These are phyloP conservation scores for Trachurus trachurus DNA, from an alignment of 2,797 vertebrate genomes.

Conservation along the genomic window DNA sequence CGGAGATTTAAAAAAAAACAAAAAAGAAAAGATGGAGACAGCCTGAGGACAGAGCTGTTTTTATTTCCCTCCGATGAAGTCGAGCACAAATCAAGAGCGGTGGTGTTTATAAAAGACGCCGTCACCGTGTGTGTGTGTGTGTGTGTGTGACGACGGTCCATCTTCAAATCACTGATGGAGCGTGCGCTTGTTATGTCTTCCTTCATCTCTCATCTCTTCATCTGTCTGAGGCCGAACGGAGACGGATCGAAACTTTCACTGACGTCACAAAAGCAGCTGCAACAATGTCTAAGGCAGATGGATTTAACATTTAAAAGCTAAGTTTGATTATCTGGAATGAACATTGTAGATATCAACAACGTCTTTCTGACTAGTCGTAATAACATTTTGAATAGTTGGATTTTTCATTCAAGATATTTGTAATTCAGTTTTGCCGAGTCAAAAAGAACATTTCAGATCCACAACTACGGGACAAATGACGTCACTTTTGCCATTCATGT, in stretches of 20 bases:
- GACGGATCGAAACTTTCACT: background rate
- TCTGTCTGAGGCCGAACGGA: background rate
- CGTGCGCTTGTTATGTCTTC: background rate
- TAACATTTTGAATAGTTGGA: too few relatives aligned
- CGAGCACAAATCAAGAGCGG: background rate
- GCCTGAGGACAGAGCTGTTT: constrained; percentile 25
- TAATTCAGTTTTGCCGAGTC: too few relatives aligned
- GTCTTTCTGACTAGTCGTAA: too few relatives aligned
- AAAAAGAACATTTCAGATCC: too few relatives aligned
- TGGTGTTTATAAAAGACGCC: background rate
- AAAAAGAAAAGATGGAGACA: background rate
- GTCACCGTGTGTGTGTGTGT: background rate
- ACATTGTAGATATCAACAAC: too few relatives aligned
- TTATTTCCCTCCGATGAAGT: background rate
- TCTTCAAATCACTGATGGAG: background rate
- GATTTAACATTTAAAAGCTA: too few relatives aligned
- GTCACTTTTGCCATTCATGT: too few relatives aligned
- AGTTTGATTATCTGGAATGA: too few relatives aligned
- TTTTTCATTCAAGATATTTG: too few relatives aligned
- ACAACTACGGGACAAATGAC: too few relatives aligned
- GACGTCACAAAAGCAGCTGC: background rate
- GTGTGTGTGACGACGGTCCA: background rate
- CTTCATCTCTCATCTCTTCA: constrained; percentile 2
- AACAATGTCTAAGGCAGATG: too few relatives aligned
- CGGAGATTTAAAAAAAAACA: background rate